Evolutionary conservation across 2,797 vertebrate species (phyloP).

Genomic region (Lepus townsendii): DNA sequence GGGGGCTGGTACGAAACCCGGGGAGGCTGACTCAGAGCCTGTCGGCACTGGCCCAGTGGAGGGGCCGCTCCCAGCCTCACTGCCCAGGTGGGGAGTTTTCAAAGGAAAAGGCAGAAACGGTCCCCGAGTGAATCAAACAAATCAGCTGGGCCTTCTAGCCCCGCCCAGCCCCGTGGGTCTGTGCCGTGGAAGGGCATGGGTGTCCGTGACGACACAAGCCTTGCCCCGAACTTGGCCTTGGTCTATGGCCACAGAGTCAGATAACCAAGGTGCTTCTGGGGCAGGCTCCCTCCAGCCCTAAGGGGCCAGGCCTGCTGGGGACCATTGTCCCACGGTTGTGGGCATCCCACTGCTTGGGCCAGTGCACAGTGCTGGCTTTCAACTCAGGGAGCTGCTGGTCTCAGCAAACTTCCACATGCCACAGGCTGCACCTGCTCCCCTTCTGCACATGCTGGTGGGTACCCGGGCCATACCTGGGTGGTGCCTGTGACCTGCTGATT

Average conservation of each 20-base stretch:
- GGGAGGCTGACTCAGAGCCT: neutral
- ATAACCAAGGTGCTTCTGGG: neutral
- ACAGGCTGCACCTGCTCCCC: neutral
- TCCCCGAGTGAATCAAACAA: neutral
- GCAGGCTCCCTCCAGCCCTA: neutral
- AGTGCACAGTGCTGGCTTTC: neutral
- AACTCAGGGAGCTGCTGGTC: neutral
- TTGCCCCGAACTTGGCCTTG: neutral
- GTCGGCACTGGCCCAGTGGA: fast-evolving
- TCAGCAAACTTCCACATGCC: neutral
- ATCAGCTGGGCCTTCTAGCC: no score
- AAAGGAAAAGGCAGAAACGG: neutral
- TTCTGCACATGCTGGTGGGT: neutral
- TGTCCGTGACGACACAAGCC: neutral
- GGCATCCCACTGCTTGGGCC: no score
- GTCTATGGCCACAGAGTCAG: neutral
- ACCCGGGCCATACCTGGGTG: neutral
- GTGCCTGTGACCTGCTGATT: neutral
- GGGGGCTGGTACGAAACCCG: neutral
- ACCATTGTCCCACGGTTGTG: neutral
- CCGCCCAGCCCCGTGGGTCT: neutral
- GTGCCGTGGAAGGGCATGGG: neutral
- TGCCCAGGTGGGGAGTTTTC: neutral
- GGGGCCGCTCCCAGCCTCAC: neutral
- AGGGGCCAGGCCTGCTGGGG: neutral